Conservation (phyloP, 2,888 invertebrate species). For the Meteorus colon region DNA sequence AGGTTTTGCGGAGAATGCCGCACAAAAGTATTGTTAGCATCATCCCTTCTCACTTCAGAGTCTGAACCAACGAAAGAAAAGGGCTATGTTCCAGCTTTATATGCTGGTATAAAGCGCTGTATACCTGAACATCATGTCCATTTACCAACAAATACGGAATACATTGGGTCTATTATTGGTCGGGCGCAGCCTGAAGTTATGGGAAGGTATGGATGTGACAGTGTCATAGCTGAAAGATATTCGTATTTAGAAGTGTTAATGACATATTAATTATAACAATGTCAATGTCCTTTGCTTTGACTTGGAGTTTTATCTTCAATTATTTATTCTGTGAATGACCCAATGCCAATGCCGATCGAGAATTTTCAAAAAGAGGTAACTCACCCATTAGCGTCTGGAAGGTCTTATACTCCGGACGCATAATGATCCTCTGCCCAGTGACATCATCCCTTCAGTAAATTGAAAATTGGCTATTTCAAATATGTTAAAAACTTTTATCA, state of each 20-base stretch:
- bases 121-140: conserved; percentile 91
- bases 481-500: too few species aligned
- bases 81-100: conserved; percentile 90
- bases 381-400: too few species aligned
- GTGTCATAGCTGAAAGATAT: neutral
- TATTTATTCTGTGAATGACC: too few species aligned
- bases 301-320: conserved; percentile 1
- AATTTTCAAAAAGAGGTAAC: too few species aligned
- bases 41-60: conserved; percentile 89
- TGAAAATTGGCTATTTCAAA: too few species aligned
- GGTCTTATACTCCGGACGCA: too few species aligned
- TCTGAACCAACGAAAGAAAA: conserved; percentile 89
- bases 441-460: too few species aligned
- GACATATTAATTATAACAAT: too few species aligned
- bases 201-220: conserved; percentile 78
- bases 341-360: too few species aligned
- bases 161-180: conserved; percentile 89
- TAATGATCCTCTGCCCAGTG: too few species aligned
- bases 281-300: too few species aligned
- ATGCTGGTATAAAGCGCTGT: conserved; percentile 90
- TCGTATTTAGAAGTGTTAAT: neutral
- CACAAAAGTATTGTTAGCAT: conserved; percentile 89
- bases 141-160: conserved; percentile 89
- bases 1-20: conserved; percentile 95
- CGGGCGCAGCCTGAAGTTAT: conserved; percentile 94